A percentile compares a stretch with the other conserved stretches of the same genome.
Evolutionary conservation across 2,113 vertebrate genomes (phyloP).

Genomic region (Talpa occidentalis): DNA sequence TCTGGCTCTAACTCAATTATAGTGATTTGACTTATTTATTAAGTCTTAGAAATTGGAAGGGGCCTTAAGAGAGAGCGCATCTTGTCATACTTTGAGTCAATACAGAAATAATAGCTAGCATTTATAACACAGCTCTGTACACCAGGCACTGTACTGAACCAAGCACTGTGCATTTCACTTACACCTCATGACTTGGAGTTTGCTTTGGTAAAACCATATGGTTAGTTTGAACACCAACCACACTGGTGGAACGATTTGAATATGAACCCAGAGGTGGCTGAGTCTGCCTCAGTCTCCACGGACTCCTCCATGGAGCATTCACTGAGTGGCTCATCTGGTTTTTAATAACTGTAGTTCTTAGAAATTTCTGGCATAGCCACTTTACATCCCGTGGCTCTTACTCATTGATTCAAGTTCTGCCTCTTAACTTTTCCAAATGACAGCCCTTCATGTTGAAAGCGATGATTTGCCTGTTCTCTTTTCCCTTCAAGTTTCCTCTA

Average conservation of each 20-base stretch:
- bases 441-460: background rate
- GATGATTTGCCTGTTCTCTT: background rate
- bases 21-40: constrained; percentile 1
- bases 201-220: background rate
- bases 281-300: background rate
- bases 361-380: background rate
- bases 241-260: background rate
- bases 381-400: background rate
- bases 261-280: background rate
- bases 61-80: background rate
- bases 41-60: constrained; percentile 43
- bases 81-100: constrained; percentile 9
- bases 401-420: background rate
- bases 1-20: no score
- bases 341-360: background rate
- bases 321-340: background rate
- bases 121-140: background rate
- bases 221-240: background rate
- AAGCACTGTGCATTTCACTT: background rate
- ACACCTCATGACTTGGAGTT: background rate
- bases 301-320: background rate
- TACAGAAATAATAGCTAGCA: background rate
- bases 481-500: background rate
- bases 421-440: background rate
- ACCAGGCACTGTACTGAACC: background rate